Evolutionary conservation across 2,888 invertebrate genomes (phyloP).

Genomic region (Tetranychus piercei): DNA sequence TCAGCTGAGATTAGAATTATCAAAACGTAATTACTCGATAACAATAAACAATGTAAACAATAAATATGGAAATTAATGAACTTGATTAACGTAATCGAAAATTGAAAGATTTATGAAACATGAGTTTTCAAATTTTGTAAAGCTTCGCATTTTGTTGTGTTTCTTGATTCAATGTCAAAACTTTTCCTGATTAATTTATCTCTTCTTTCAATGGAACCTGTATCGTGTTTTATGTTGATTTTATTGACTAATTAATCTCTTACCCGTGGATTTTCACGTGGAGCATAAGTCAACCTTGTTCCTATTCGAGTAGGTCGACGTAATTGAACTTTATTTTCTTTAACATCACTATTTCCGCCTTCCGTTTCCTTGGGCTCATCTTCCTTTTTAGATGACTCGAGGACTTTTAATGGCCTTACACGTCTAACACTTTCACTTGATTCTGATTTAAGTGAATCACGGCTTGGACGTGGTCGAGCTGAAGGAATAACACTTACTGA

Average conservation of each 20-base stretch:
- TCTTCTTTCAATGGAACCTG: too few relatives aligned
- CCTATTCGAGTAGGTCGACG: conserved; percentile 2
- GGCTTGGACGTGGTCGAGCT: neutral
- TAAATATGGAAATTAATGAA: too few relatives aligned
- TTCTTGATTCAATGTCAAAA: too few relatives aligned
- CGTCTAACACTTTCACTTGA: neutral
- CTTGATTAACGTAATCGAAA: too few relatives aligned
- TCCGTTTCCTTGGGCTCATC: neutral
- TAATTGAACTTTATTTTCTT: conserved; percentile 9
- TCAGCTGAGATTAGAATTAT: neutral
- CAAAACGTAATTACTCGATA: neutral
- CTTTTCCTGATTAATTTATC: too few relatives aligned
- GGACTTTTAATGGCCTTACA: neutral
- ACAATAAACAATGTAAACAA: too few relatives aligned
- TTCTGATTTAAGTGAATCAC: neutral
- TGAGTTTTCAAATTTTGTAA: too few relatives aligned
- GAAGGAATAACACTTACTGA: neutral
- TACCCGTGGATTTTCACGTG: conserved; percentile 18
- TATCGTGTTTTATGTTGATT: too few relatives aligned
- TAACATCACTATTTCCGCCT: neutral
- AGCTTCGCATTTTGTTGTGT: too few relatives aligned
- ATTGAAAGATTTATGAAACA: too few relatives aligned
- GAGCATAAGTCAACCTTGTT: conserved; percentile 18
- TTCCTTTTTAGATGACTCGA: neutral
- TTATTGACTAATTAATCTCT: conserved; percentile 3